A percentile compares a stretch with the other conserved stretches of the same genome.
These are phyloP conservation scores for Sminthopsis crassicaudata DNA, from an alignment of 2,113 vertebrate species.

Conservation along the genomic window DNA sequence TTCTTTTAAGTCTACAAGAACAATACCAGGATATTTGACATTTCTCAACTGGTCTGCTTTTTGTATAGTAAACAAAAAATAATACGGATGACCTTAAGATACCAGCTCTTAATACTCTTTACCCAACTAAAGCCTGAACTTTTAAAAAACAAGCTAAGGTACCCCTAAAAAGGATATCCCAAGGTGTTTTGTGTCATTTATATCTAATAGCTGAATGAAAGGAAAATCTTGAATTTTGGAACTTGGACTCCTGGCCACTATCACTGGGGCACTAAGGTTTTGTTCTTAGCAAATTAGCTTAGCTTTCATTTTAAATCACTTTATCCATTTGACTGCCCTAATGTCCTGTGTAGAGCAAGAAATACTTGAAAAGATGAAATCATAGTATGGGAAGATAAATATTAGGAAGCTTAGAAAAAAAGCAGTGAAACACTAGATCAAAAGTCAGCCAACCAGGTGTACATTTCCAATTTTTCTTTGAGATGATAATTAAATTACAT, in stretches of 20 bases:
- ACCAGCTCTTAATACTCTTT: conserved; percentile 21
- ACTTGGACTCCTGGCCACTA: conserved; percentile 40
- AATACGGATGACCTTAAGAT: conserved; percentile 48
- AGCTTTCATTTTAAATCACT: background rate
- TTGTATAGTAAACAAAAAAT: conserved; percentile 52
- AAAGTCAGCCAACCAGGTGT: background rate
- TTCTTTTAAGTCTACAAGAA: conserved; percentile 22
- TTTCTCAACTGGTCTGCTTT: conserved; percentile 39
- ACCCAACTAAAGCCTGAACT: conserved; percentile 57
- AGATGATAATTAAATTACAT: background rate
- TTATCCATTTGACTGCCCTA: conserved; percentile 42
- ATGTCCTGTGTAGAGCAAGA: conserved; percentile 39
- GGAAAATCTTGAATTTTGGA: background rate
- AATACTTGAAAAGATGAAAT: conserved; percentile 65
- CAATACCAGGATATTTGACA: conserved; percentile 47
- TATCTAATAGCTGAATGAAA: conserved; percentile 39
- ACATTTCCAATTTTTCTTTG: background rate
- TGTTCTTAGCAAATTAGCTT: conserved; percentile 54
- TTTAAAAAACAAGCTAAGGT: conserved; percentile 32
- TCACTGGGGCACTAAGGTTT: background rate
- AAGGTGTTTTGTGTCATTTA: conserved; percentile 31
- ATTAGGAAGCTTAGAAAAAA: conserved; percentile 27
- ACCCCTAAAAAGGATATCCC: conserved; percentile 14
- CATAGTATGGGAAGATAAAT: conserved; percentile 27
- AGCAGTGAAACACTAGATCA: background rate